phyloP scores from a whole-genome alignment of 2,113 vertebrate genomes.

The Mobula birostris region DNA sequence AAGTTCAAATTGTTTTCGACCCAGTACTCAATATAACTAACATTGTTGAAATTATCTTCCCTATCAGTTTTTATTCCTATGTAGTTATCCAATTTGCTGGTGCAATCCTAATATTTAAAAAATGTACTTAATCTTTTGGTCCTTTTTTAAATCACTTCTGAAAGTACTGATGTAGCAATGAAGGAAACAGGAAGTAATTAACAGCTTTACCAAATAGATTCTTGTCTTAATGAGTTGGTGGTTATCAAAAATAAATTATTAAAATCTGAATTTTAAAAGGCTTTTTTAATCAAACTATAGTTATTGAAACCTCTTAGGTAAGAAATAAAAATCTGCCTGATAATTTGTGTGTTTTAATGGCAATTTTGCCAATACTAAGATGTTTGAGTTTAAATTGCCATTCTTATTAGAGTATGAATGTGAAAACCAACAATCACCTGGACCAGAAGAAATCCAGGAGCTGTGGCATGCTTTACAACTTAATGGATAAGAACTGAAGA shows the following conservation, averaged over 20 bases:
- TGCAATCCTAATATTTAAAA: neutral
- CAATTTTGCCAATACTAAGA: too few relatives aligned
- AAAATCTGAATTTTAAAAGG: too few relatives aligned
- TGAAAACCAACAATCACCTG: neutral
- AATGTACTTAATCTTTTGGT: too few relatives aligned
- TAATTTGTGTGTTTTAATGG: neutral
- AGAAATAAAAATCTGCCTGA: too few relatives aligned
- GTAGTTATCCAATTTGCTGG: neutral
- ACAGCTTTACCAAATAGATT: too few relatives aligned
- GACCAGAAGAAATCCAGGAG: neutral
- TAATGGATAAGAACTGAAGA: neutral
- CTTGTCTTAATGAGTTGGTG: too few relatives aligned
- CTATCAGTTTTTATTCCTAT: neutral
- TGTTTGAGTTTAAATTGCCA: neutral
- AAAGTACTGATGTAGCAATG: neutral
- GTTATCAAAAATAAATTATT: too few relatives aligned
- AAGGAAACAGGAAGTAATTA: too few relatives aligned
- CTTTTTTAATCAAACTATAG: too few relatives aligned
- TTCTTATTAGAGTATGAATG: too few relatives aligned
- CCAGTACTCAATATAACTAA: neutral
- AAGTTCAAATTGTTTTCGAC: neutral
- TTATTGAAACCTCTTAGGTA: too few relatives aligned
- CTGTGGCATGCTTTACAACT: neutral
- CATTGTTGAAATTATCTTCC: neutral
- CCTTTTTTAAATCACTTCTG: neutral